Percentiles rank a stretch among this genome's conserved stretches.
phyloP scores from a whole-genome alignment of 2,888 invertebrate genomes.

The Caenorhabditis sp. region DNA sequence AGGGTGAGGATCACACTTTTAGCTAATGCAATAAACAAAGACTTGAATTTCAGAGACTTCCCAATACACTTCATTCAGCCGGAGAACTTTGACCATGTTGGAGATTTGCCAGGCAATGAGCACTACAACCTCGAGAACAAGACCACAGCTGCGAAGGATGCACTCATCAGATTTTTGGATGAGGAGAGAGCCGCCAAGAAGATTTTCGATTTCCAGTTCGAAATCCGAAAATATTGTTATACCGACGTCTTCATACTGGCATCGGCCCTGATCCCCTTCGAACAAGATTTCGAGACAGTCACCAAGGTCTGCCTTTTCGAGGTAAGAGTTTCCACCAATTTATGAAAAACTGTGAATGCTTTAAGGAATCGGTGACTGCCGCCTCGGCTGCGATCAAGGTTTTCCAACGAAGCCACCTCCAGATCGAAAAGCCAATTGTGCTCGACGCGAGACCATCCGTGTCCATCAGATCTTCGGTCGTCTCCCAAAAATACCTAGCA shows the following conservation, averaged over 20 bases:
- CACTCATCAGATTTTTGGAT: not conserved
- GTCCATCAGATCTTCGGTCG: conserved; percentile 1
- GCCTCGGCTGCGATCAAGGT: conserved; percentile 8
- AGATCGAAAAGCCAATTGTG: not conserved
- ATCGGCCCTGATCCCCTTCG: not conserved
- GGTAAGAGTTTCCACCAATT: not conserved
- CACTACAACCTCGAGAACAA: conserved; percentile 14
- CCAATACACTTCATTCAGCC: conserved; percentile 5
- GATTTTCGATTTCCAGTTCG: not conserved
- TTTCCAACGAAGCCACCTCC: conserved; percentile 2
- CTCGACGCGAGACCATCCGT: conserved; percentile 1
- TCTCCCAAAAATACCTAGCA: conserved; percentile 5
- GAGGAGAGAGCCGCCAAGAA: conserved; percentile 1
- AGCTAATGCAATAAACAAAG: not conserved
- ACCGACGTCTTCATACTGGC: conserved; percentile 12
- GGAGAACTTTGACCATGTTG: conserved; percentile 14
- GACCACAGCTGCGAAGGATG: not conserved
- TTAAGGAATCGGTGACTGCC: not conserved
- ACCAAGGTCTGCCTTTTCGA: conserved; percentile 8
- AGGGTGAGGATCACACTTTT: not conserved
- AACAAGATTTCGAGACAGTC: not conserved
- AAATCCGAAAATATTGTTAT: not conserved
- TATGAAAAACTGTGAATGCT: not conserved
- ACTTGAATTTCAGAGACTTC: conserved; percentile 6
- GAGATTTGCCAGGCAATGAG: not conserved